Base-by-base conservation (phyloP, 2,888 invertebrate genomes). In the Geotrupes spiniger region DNA sequence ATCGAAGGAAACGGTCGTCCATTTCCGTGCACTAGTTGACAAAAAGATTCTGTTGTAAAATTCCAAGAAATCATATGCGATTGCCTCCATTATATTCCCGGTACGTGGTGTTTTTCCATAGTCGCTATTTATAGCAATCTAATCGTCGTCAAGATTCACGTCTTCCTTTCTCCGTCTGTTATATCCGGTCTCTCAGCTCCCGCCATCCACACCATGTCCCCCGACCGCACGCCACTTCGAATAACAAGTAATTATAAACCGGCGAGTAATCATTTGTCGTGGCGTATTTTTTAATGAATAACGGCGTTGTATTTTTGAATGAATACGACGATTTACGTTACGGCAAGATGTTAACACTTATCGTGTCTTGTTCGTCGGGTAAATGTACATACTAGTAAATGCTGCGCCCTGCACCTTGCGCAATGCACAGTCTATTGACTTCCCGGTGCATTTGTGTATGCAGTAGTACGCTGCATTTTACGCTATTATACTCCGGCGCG, bases 381-480 rank as follows among this genome's bases (percentile, higher is more conserved):
- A 33, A 33, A 33, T 33, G 15, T 15, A 33, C 33, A 33, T 33
- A n/a, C 33, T 33, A 33, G 33, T 33, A 33, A 33, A 33, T 33
- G 40, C 39, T 50, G 50, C 50, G 50, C 42, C 33, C 42, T 31
- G 17, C 45, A 46, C 37, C 37, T 52, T 57, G 59, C 56, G 60
- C 58, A 56, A 36, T 58, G 54, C 58, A 55, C 43, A 49, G 50
- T 43, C 54, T 63, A 65, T 64, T 63, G 64, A 65, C 63, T 62
- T 42, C 42, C 46, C 53, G 46, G 47, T 49, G 53, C 55, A 61
- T 63, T 62, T 63, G 60, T 63, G 61, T 63, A 66, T 67, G 66
- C 65, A 64, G 65, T 67, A 66, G 65, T 68, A 68, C 66, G 67
- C 55, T 68, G 64, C 65, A 66, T 65, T 66, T 66, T 66, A 66